phyloP scores from a whole-genome alignment of 1,140 invertebrate species.

The Diachasma alloeum region DNA sequence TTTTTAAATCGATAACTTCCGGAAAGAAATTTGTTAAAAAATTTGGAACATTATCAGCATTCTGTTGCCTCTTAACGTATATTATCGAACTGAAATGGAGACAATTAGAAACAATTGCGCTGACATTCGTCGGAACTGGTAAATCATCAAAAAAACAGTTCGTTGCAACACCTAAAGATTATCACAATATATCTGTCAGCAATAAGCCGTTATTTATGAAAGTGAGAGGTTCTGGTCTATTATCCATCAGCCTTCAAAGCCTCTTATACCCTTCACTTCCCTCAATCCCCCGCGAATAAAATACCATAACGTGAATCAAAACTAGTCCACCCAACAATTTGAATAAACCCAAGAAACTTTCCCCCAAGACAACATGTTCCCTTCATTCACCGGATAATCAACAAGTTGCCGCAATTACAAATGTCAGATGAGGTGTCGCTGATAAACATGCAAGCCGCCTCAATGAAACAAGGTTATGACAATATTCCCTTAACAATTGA shows the following conservation, averaged over 20 bases:
- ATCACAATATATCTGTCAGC: not conserved
- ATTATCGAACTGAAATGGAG: no score
- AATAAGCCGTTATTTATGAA: not conserved
- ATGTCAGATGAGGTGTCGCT: not conserved
- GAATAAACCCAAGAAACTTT: not conserved
- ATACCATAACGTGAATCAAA: no score
- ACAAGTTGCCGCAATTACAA: constrained; percentile 3
- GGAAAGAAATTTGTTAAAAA: no score
- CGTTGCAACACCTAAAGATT: no score
- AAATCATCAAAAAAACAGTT: no score
- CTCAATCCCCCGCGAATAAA: not conserved
- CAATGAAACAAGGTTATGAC: not conserved
- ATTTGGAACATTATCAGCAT: no score
- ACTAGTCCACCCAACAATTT: no score
- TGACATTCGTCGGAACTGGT: no score
- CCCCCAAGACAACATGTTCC: not conserved
- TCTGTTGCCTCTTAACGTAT: no score
- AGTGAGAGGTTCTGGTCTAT: constrained; percentile 9
- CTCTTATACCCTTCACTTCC: not conserved
- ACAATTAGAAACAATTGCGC: no score
- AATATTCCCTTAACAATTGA: not conserved
- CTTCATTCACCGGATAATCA: not conserved
- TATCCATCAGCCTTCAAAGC: constrained; percentile 16
- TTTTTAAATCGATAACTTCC: no score
- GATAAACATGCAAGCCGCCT: not conserved